These are phyloP conservation scores for Apocrypta bakeri DNA, from an alignment of 1,140 invertebrate species.

Conservation along the genomic window DNA sequence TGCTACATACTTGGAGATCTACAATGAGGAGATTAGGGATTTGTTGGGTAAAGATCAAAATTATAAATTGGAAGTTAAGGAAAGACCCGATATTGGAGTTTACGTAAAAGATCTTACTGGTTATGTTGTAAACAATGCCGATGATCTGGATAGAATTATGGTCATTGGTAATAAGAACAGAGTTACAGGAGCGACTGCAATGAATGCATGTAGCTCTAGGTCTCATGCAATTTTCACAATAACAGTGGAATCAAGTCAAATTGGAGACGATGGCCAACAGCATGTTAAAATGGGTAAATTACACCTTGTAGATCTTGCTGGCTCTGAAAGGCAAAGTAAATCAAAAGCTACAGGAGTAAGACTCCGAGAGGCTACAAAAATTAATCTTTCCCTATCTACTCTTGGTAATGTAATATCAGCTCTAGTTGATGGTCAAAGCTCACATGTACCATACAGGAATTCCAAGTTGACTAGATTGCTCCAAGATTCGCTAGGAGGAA, in stretches of 20 bases:
- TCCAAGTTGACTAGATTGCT: slow-evolving; percentile 94
- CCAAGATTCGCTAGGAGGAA: slow-evolving; percentile 96
- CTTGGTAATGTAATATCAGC: slow-evolving; percentile 97
- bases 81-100: slow-evolving; percentile 87
- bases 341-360: slow-evolving; percentile 92
- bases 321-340: slow-evolving; percentile 92
- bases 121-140: slow-evolving; percentile 87
- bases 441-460: slow-evolving; percentile 95
- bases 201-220: slow-evolving; percentile 90
- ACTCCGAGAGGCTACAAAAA: slow-evolving; percentile 95
- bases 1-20: slow-evolving; percentile 87
- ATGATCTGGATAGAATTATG: slow-evolving; percentile 87
- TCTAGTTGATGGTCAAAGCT: slow-evolving; percentile 94
- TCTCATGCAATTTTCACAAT: slow-evolving; percentile 94
- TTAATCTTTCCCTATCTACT: slow-evolving; percentile 94
- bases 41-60: slow-evolving; percentile 79
- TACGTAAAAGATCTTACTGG: slow-evolving; percentile 86
- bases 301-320: slow-evolving; percentile 90
- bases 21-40: slow-evolving; percentile 89
- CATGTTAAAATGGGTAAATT: slow-evolving; percentile 86
- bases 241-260: slow-evolving; percentile 86
- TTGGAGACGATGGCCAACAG: slow-evolving; percentile 77
- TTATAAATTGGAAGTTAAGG: slow-evolving; percentile 80
- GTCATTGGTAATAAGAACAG: slow-evolving; percentile 88
- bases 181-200: slow-evolving; percentile 86